Evolutionary conservation across 2,888 invertebrate species (phyloP), one percentile per base, ranked within the genome.

Genomic region (Microctonus hyperodae): DNA sequence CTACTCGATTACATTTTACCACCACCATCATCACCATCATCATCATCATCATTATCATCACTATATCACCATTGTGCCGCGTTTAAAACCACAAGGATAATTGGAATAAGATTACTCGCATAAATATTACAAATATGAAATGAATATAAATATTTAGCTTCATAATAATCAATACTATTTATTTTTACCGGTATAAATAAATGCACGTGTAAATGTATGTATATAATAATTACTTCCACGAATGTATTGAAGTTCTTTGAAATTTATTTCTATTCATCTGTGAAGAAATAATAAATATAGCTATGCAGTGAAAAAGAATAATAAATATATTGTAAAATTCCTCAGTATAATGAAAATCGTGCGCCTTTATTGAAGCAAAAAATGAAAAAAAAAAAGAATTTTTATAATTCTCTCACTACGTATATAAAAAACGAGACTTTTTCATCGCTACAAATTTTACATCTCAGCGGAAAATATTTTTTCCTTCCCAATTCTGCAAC

Each of bases 1-100:
- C 25, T 28, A 44, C n/a, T 16, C 63, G 31, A 63, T 63, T 56
- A 55, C 63, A 63, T 63, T 63, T 16, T 55, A 63, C 40, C 50
- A 61, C 61, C 22, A 11, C 9, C 31, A 55, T 20, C 25, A 55
- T 25, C 28, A 61, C 51, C 28, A 61, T 51, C 22, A 11, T 9
- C 16, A 16, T 16, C 40, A 55, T 20, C 37, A 63, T 31, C 61
- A 61, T 51, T 31, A 11, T 9, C 16, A 31, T n/a, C 40, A 40
- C 31, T 25, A 44, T 35, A 7, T 28, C 28, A n/a, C 37, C n/a
- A 5, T 3, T n/a, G n/a, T 16, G 16, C 16, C 16, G 16, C 16
- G n/a, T n/a, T 7, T n/a, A 44, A 16, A 55, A 44, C 37, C 37
- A 22, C 22, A 10, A 33, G n/a, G 20, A 55, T 56, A 63, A 63